Base-by-base conservation (phyloP, 2,113 vertebrate genomes). In the Oncorhynchus gorbuscha region DNA sequence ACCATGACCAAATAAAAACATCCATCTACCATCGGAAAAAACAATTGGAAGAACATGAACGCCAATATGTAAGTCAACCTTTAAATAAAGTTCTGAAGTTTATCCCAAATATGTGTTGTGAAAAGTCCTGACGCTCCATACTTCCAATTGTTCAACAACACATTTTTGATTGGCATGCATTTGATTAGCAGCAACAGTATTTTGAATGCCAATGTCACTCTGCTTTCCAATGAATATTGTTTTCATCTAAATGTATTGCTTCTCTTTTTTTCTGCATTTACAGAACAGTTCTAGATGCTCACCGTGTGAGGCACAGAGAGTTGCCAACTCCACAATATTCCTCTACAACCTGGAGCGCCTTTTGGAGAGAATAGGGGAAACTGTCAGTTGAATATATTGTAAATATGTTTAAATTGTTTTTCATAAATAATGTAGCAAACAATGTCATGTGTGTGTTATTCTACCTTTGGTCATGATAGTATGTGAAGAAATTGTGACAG, bases 251-350 rank as follows among this genome's bases (percentile, higher is more conserved):
- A 9, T 39, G 8, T 39, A 39, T 39, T 45, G 39, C 39, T 45
- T 45, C 39, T 61, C 66, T 78, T 4, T 83, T 83, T 88, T 30
- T 4, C 7, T 49, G 74, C 5, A 2, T 67, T 71, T 67, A 32
- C 11, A 61, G 73, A 70, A 30, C 5, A 2, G 71, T 69, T 82
- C 64, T 28, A 76, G 8, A 59, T 90, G 91, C 85, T 84, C 48
- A 75, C 75, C 77, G 26, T 94, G 93, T 81, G 93, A 94, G 85
- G 22, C 32, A 3, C 73, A 89, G 18, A 13, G 84, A 0, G 71
- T 82, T 13, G 12, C 61, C 78, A 87, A 89, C 62, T 73, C 82
- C 39, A 85, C 71, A 11, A 72, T 30, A 55, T 94, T 94, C 82
- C 55, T 80, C 12, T 0, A 75, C 0, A 83, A 28, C 69, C 77